Conservation (phyloP, 2,113 vertebrate species). For the Nycticebus coucang region DNA sequence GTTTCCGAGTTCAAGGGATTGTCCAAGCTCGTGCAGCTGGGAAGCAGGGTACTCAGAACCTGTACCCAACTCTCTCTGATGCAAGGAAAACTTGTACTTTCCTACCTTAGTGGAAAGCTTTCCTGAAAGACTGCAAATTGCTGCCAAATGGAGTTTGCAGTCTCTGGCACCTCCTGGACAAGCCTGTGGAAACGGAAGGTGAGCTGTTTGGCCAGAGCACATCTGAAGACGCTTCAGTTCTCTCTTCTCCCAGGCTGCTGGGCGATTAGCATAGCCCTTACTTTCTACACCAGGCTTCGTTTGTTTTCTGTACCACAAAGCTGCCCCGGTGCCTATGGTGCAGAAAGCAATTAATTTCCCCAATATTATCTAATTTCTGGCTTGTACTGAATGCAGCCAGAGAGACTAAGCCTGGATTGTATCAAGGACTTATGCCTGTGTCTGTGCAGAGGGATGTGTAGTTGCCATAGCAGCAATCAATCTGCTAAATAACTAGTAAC, state of each 20-base stretch:
- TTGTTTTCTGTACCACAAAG: conserved; percentile 75
- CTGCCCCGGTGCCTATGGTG: conserved; percentile 62
- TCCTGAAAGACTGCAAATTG: conserved; percentile 36
- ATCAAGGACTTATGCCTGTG: conserved; percentile 79
- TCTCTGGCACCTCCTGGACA: conserved; percentile 54
- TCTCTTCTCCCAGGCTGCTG: neutral
- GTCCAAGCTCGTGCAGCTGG: neutral
- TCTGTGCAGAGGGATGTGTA: conserved; percentile 78
- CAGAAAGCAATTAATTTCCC: conserved; percentile 80
- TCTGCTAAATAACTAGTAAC: conserved; percentile 83
- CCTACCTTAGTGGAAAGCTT: neutral
- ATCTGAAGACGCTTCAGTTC: neutral
- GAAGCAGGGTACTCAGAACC: neutral
- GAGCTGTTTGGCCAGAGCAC: conserved; percentile 52
- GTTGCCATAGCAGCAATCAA: conserved; percentile 88
- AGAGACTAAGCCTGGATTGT: conserved; percentile 71
- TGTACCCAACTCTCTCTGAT: neutral
- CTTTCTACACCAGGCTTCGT: conserved; percentile 67
- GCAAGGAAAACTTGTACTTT: neutral
- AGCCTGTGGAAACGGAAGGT: conserved; percentile 67
- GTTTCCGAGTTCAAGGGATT: neutral
- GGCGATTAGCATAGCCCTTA: conserved; percentile 57
- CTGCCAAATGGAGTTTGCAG: conserved; percentile 51
- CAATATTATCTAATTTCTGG: conserved; percentile 82
- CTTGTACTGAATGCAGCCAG: conserved; percentile 66